phyloP scores from a whole-genome alignment of 2,113 vertebrate genomes.

The Antechinus flavipes region DNA sequence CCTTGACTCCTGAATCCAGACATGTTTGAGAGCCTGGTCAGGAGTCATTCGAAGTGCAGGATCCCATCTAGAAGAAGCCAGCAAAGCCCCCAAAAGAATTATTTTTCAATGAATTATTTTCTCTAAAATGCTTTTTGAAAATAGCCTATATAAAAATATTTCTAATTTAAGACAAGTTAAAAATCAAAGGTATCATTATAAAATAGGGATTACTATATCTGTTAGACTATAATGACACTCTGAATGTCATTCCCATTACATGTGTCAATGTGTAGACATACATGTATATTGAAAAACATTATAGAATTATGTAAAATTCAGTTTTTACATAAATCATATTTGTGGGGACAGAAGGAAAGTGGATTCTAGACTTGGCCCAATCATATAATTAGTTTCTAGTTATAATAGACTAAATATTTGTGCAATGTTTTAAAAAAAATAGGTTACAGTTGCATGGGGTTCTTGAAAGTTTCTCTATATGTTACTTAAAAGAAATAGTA shows the following conservation, averaged over 20 bases:
- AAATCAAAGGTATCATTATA: neutral
- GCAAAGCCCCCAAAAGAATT: conserved; percentile 3
- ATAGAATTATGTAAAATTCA: neutral
- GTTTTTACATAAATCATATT: neutral
- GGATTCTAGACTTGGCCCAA: neutral
- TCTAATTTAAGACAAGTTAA: neutral
- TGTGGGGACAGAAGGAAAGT: neutral
- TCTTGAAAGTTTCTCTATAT: conserved; percentile 22
- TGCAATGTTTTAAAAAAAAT: conserved; percentile 41
- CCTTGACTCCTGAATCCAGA: conserved; percentile 92
- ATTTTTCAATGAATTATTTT: conserved; percentile 15
- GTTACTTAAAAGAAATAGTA: conserved; percentile 30
- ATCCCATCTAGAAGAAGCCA: conserved; percentile 90
- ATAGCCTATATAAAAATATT: conserved; percentile 16
- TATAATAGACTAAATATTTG: conserved; percentile 1
- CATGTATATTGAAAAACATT: neutral
- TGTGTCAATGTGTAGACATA: neutral
- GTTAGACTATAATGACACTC: neutral
- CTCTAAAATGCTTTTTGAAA: conserved; percentile 18
- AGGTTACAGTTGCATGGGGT: conserved; percentile 6
- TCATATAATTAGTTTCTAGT: neutral
- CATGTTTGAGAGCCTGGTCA: conserved; percentile 91
- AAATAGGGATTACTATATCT: neutral
- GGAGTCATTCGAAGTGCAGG: conserved; percentile 94
- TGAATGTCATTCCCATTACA: neutral